Conservation (phyloP, 2,888 invertebrate species). For the Dioctria linearis region DNA sequence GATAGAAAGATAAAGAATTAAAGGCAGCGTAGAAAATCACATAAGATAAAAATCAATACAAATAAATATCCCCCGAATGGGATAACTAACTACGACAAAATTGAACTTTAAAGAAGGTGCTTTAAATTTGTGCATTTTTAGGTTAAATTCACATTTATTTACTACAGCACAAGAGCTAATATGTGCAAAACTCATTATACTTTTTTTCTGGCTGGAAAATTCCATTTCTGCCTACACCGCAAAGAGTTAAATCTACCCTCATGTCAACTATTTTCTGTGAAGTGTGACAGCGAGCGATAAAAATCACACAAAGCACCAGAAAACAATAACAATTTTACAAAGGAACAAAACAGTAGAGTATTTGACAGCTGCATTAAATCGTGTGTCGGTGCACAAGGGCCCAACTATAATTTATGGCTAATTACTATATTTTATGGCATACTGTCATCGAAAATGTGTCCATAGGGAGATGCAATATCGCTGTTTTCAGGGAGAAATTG, state of each 20-base stretch:
- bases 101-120: conserved; percentile 22
- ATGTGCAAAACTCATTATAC: conserved; percentile 46
- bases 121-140: conserved; percentile 32
- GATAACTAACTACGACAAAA: conserved; percentile 1
- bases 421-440: conserved; percentile 54
- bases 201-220: not conserved
- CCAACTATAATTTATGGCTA: conserved; percentile 56
- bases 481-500: conserved; percentile 37
- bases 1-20: too few species aligned
- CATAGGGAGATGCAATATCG: conserved; percentile 43
- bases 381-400: conserved; percentile 45
- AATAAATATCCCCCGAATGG: conserved; percentile 10
- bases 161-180: conserved; percentile 6
- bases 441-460: conserved; percentile 50
- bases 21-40: too few species aligned
- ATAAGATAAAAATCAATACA: not conserved
- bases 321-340: conserved; percentile 42
- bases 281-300: conserved; percentile 45
- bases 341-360: conserved; percentile 34
- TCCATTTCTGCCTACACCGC: conserved; percentile 20
- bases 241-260: conserved; percentile 47
- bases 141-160: conserved; percentile 47
- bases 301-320: conserved; percentile 49
- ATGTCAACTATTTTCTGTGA: conserved; percentile 46
- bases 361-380: conserved; percentile 56